Evolutionary conservation across 2,113 vertebrate species (phyloP).

Genomic region (Grallaria varia): DNA sequence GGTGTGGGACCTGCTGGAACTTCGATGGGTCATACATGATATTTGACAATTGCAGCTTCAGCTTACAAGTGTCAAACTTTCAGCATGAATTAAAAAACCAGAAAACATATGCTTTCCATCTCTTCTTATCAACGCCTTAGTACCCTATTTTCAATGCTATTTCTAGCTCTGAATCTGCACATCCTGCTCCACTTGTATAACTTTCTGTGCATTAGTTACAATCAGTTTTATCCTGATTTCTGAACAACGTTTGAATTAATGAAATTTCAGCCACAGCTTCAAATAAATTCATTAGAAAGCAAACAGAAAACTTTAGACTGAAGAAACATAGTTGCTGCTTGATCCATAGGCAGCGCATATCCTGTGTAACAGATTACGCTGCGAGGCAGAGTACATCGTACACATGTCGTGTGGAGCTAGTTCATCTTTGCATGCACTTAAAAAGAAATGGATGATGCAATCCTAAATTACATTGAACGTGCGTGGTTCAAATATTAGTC

Average conservation of each 20-base stretch:
- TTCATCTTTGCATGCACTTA: not conserved
- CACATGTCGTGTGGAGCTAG: not conserved
- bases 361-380: not conserved
- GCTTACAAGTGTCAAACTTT: accelerated
- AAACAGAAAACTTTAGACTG: not conserved
- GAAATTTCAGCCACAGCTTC: not conserved
- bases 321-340: not conserved
- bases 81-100: not conserved
- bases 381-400: not conserved
- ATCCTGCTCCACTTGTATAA: accelerated
- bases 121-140: not conserved
- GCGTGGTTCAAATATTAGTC: not conserved
- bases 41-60: not conserved
- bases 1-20: not conserved
- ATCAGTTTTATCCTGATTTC: not conserved
- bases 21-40: accelerated
- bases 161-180: not conserved
- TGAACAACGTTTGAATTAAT: not conserved
- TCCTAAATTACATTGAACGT: not conserved
- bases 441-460: not conserved
- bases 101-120: not conserved
- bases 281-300: not conserved
- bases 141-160: not conserved
- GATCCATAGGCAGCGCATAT: not conserved
- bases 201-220: not conserved